Conservation (phyloP, 1,140 invertebrate genomes). For the Drosophila kepulauana region DNA sequence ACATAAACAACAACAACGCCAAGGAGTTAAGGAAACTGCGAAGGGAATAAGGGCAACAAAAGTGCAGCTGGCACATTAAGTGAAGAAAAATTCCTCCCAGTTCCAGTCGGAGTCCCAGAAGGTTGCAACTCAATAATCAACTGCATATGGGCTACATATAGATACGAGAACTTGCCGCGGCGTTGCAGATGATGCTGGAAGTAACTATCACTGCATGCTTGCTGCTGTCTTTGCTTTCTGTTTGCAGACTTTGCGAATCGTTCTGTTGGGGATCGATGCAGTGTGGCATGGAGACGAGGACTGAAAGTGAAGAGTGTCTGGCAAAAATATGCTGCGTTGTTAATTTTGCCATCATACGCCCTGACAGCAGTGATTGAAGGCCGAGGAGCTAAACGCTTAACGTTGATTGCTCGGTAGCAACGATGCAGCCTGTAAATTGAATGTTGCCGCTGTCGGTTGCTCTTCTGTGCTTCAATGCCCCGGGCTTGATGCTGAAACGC, state of each 20-base stretch:
- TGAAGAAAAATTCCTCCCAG: background rate
- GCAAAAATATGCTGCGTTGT: conserved; percentile 51
- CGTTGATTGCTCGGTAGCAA: conserved; percentile 63
- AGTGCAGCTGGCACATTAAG: conserved; percentile 60
- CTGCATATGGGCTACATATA: conserved; percentile 52
- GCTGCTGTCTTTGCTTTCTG: background rate
- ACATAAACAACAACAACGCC: conserved; percentile 44
- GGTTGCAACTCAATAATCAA: conserved; percentile 68
- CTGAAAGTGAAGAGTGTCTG: background rate
- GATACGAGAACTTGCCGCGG: conserved; percentile 26
- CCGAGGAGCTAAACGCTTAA: conserved; percentile 69
- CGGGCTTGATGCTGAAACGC: conserved; percentile 25
- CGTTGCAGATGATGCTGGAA: background rate
- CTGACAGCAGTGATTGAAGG: conserved; percentile 44
- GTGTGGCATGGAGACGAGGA: background rate
- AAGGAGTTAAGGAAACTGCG: conserved; percentile 1
- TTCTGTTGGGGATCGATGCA: conserved; percentile 6
- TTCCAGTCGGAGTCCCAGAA: background rate
- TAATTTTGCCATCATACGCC: conserved; percentile 51
- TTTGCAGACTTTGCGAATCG: background rate
- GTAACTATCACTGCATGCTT: background rate
- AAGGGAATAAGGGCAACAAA: conserved; percentile 38
- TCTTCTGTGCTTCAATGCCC: conserved; percentile 1
- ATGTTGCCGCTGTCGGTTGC: conserved; percentile 15
- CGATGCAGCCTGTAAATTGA: conserved; percentile 69